Base-by-base conservation (phyloP, 1,140 invertebrate species). In the Drosophila tsacasi region DNA sequence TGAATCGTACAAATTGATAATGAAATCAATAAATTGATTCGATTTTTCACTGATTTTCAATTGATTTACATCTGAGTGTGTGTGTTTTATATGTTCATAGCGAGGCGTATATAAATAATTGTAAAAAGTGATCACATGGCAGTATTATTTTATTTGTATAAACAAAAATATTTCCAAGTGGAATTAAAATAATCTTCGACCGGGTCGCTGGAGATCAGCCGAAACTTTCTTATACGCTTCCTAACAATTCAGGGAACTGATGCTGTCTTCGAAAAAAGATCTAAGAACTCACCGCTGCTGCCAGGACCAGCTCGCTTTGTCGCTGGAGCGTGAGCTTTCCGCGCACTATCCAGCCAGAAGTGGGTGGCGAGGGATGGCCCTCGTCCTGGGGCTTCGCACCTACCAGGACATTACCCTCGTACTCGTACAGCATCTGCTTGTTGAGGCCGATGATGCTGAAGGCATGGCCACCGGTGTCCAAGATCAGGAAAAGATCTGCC, bases 341-440 rank as follows among this genome's bases (percentile, higher is more conserved):
- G 10, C 91, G 78, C 19, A 93, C 92, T 54, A 90, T 93, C 92
- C 92, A 93, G 50, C 92, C 92, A 9, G 92, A 83, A 37, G 91
- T 85, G 32, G 92, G 92, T 17, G 91, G 83, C 40, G 91, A 64
- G 13, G 81, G 71, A 44, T 85, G 77, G 32, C 77, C 79, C 62
- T 91, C 89, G 59, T 93, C 92, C 71, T 81, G 92, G 37, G 91
- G 78, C 79, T 93, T 93, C 3, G 92, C 92, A 25, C 91, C 91
- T 23, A 93, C 92, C 12, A 82, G 64, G 23, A 93, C 92, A 60
- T 84, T 92, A 54, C 92, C 92, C 40, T 86, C 87, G 72, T 93
- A 93, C 46, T 93, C 92, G 66, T 93, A 93, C 15, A 93, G 82
- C 79, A 92, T 90, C 85, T 93, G 92, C 65, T 92, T 86, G 66